phyloP scores from a whole-genome alignment of 2,113 vertebrate species.

The Silurus meridionalis region DNA sequence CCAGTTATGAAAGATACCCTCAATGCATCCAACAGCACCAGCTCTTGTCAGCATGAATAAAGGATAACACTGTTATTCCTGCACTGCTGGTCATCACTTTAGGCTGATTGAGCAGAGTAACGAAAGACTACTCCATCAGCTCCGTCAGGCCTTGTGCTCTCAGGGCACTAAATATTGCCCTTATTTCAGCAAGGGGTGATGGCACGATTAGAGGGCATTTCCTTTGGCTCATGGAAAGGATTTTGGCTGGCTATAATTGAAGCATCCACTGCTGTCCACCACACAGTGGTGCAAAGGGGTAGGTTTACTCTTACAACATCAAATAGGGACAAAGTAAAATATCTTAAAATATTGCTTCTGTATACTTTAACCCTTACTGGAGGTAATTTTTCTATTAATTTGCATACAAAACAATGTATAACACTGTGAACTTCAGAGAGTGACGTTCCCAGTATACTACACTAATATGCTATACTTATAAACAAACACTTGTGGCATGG shows the following conservation, averaged over 20 bases:
- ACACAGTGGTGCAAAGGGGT: slow-evolving; percentile 15
- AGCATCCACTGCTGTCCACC: slow-evolving; percentile 34
- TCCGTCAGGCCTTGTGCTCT: slow-evolving; percentile 26
- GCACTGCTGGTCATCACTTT: background rate
- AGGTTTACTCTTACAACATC: slow-evolving; percentile 22
- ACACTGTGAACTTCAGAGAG: background rate
- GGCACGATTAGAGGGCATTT: slow-evolving; percentile 41
- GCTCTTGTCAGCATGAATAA: slow-evolving; percentile 38
- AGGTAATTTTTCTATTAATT: too few species aligned
- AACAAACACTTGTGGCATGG: background rate
- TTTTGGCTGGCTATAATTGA: slow-evolving; percentile 48
- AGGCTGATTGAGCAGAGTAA: slow-evolving; percentile 20
- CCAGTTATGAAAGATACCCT: slow-evolving; percentile 12
- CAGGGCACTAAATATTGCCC: slow-evolving; percentile 44
- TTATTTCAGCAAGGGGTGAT: slow-evolving; percentile 45
- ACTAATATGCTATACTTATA: background rate
- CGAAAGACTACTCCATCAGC: slow-evolving; percentile 7
- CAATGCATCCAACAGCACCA: background rate
- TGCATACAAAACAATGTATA: background rate
- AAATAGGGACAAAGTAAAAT: slow-evolving; percentile 26
- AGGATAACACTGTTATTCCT: slow-evolving; percentile 39
- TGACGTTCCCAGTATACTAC: background rate
- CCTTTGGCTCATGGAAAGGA: slow-evolving; percentile 47
- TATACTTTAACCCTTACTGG: background rate
- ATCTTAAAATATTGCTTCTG: background rate